Base-by-base conservation (phyloP, 2,113 vertebrate genomes). In the Limnothrissa miodon region DNA sequence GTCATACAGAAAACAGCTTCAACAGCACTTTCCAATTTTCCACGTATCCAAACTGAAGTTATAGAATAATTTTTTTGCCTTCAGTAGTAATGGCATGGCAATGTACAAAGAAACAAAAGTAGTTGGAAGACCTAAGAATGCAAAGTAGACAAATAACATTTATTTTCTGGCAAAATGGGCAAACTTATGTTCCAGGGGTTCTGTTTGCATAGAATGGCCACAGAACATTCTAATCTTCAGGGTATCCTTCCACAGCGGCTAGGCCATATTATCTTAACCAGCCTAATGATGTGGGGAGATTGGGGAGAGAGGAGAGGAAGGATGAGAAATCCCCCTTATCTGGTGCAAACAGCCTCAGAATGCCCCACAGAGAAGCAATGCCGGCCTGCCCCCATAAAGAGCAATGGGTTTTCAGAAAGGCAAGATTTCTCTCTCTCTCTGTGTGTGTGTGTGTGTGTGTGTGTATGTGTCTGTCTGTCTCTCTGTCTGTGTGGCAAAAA, bases 291-390 rank as follows among this genome's bases (percentile, higher is more conserved):
- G 81, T 23, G 21, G 11, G 70, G 82, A 89, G 86, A 89, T 89
- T 85, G 80, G 6, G 66, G 82, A 87, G 79, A 78, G 81, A 44
- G 29, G 39, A 62, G 80, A 62, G 39, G 78, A 45, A 45, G 87
- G 84, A 81, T 82, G 80, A 84, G 33, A 74, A 87, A 89, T 84
- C 84, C 85, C 78, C 82, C 86, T 89, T 87, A 89, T 87, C 84
- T 82, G 78, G 81, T 51, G 36, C 48, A 80, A 59, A 81, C 85
- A 85, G 87, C 84, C 82, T 85, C 45, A 82, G 46, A 86, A 86
- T 81, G 42, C 33, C 80, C 80, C 83, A 48, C 70, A 83, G 66
- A 86, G 85, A 78, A 79, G 46, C 66, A 74, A 4, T 39, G 66
- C 66, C 13, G 25, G 82, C 19, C 81, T 59, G 59, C 66, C 13